A percentile compares a stretch with the other conserved stretches of the same genome.
phyloP scores from a whole-genome alignment of 2,797 vertebrate genomes.

The Heliangelus exortis region DNA sequence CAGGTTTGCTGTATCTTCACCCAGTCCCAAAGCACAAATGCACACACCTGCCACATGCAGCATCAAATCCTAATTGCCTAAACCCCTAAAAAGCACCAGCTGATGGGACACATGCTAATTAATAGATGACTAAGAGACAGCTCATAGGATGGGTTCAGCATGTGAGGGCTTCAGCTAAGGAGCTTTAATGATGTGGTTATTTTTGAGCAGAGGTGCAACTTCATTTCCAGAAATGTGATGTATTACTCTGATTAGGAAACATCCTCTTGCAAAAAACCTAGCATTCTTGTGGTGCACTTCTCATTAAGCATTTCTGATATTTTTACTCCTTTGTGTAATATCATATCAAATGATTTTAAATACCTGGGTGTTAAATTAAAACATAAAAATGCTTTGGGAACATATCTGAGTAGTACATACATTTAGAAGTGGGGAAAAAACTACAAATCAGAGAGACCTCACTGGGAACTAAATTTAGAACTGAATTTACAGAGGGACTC shows the following conservation, averaged over 20 bases:
- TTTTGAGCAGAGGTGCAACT: background rate
- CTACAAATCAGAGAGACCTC: background rate
- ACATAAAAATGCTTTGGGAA: background rate
- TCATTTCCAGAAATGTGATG: background rate
- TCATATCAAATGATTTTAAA: background rate
- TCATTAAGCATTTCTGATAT: background rate
- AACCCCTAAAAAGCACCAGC: background rate
- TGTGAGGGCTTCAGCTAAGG: background rate
- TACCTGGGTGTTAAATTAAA: background rate
- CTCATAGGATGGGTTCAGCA: rapidly evolving
- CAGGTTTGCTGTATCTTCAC: background rate
- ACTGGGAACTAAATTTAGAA: background rate
- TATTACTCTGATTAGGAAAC: background rate
- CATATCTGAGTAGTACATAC: background rate
- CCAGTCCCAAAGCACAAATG: background rate
- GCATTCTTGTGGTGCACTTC: background rate
- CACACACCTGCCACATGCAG: background rate
- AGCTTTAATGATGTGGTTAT: background rate
- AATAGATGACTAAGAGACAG: background rate
- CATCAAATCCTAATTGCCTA: background rate
- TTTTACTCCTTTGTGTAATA: background rate
- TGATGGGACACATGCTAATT: background rate
- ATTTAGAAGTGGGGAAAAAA: background rate
- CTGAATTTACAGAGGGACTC: background rate
- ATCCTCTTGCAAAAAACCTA: background rate